Evolutionary conservation across 2,797 vertebrate genomes (phyloP).

Genomic region (Cichlasoma orientale): DNA sequence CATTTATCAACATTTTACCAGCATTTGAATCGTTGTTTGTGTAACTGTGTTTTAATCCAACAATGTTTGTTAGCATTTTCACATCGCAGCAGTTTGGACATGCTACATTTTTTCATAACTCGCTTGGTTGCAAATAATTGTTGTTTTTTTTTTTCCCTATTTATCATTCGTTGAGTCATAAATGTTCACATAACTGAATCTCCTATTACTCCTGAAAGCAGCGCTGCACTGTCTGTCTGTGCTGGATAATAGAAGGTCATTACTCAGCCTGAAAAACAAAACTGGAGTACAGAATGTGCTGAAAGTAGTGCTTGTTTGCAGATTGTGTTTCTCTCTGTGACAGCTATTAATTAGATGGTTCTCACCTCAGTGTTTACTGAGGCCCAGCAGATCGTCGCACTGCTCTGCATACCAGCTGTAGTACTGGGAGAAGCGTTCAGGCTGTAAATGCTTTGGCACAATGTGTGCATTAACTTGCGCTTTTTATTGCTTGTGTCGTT

Average conservation of each 20-base stretch:
- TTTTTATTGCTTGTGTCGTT: neutral
- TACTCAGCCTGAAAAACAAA: constrained; percentile 15
- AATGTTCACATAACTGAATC: neutral
- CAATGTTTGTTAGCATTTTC: neutral
- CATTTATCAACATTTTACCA: neutral
- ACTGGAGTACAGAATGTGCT: constrained; percentile 62
- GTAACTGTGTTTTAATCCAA: neutral
- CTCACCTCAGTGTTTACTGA: constrained; percentile 20
- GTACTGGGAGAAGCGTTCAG: neutral
- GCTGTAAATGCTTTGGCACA: constrained; percentile 2
- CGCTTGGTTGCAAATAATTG: too few species aligned
- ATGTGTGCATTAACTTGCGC: constrained; percentile 19
- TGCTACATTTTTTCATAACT: neutral
- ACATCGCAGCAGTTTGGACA: neutral
- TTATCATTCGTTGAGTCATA: neutral
- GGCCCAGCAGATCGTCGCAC: neutral
- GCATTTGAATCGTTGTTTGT: neutral
- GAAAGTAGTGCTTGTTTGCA: constrained; percentile 25
- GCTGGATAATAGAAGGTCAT: neutral
- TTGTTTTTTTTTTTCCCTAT: neutral
- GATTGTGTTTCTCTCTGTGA: constrained; percentile 7
- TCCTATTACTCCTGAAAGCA: neutral
- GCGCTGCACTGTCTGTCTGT: neutral
- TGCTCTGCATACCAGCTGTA: neutral
- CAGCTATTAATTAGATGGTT: constrained; percentile 41